Evolutionary conservation across 1,140 invertebrate genomes (phyloP).

Genomic region (Teleogryllus occipitalis): DNA sequence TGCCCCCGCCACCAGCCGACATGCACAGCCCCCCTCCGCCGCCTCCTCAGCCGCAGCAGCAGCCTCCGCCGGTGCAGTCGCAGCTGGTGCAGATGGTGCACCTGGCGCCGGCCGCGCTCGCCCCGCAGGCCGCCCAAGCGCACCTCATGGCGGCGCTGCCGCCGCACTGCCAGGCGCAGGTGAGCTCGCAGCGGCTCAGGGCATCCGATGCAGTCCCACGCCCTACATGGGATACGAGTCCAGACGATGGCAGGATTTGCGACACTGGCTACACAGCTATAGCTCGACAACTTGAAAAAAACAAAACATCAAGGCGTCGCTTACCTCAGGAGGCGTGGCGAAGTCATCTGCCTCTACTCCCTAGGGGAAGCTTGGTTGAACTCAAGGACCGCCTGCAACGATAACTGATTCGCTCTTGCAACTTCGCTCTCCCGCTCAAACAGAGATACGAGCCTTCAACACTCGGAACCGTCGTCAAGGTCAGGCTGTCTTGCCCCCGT

Average conservation of each 20-base stretch:
- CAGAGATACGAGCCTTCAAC: too few relatives aligned
- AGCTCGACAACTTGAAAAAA: too few relatives aligned
- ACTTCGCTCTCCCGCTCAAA: too few relatives aligned
- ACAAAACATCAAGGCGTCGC: too few relatives aligned
- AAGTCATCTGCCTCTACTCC: too few relatives aligned
- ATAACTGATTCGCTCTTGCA: too few relatives aligned
- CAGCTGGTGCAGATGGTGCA: neutral
- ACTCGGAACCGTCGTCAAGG: too few relatives aligned
- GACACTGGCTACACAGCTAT: neutral
- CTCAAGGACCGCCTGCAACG: too few relatives aligned
- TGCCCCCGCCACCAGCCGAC: neutral
- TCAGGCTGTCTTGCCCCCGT: too few relatives aligned
- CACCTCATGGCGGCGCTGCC: neutral
- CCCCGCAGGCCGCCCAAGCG: neutral
- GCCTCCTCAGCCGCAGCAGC: neutral
- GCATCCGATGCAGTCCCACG: too few relatives aligned
- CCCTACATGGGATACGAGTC: neutral
- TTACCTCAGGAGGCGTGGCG: too few relatives aligned
- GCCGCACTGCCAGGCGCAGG: neutral
- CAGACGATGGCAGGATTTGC: neutral
- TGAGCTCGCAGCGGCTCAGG: neutral
- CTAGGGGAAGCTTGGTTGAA: too few relatives aligned
- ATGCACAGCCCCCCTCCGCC: neutral
- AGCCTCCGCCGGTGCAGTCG: neutral
- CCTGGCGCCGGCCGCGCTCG: neutral